These are phyloP conservation scores for Mythimna pallens DNA, from an alignment of 2,888 invertebrate species.

Conservation along the genomic window DNA sequence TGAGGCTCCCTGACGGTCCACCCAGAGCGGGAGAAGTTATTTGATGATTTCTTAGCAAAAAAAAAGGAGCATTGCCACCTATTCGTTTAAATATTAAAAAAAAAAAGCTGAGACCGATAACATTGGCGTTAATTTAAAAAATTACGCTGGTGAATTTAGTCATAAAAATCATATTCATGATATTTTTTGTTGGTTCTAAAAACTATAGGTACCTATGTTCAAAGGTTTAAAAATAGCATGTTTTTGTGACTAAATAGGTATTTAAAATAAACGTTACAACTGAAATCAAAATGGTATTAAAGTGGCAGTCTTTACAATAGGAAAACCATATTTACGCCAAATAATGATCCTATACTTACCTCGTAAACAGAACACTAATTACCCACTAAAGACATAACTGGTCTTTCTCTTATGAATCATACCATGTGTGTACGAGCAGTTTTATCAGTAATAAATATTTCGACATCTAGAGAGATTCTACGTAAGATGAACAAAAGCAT, in stretches of 20 bases:
- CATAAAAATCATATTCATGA: slow-evolving; percentile 4
- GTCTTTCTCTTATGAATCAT: slow-evolving; percentile 46
- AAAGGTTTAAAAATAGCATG: not conserved
- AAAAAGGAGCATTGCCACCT: not conserved
- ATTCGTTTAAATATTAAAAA: slow-evolving; percentile 12
- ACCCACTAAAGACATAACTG: slow-evolving; percentile 19
- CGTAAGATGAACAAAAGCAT: slow-evolving; percentile 13
- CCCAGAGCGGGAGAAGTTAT: too few species aligned
- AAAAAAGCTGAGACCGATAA: slow-evolving; percentile 14
- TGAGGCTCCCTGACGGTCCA: too few species aligned
- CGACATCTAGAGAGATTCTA: not conserved
- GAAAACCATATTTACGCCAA: not conserved
- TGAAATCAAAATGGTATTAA: not conserved
- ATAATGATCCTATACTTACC: slow-evolving; percentile 13
- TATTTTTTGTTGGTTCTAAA: slow-evolving; percentile 10
- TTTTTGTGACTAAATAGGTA: not conserved
- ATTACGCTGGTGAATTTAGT: slow-evolving; percentile 6
- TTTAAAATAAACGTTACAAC: slow-evolving; percentile 1
- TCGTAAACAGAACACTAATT: slow-evolving; percentile 11
- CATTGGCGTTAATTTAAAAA: slow-evolving; percentile 6
- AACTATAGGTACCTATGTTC: not conserved
- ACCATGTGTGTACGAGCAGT: slow-evolving; percentile 3
- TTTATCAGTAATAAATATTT: slow-evolving; percentile 16
- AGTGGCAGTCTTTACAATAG: not conserved
- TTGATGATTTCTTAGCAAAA: too few species aligned